Base-by-base conservation (phyloP, 2,888 invertebrate species). In the Platerodrilus igneus region DNA sequence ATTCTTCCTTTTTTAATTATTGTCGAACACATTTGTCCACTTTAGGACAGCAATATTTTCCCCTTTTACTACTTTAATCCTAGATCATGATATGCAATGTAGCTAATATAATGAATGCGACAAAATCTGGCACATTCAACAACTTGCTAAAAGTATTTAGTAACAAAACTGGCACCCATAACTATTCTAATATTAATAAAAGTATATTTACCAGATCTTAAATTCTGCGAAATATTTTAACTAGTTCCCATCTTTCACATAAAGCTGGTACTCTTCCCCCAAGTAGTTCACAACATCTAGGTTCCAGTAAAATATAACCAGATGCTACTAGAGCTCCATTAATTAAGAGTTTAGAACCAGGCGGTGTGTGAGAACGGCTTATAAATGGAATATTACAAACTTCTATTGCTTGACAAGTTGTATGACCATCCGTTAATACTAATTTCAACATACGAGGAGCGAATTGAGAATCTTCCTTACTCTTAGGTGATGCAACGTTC, bases 401-500 rank as follows among this genome's bases (percentile, higher is more conserved):
- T 69, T 93, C 92, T 41, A 93, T 68, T 6, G 82, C 92, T 57
- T 83, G 82, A 58, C 83, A 80, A 51, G 78, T 78, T 22, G 77
- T 76, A 60, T 84, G 83, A 1, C 94, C 93, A 71, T 94, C 94
- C 9, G 88, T 89, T 45, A 94, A 67, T 1, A 83, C 83, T 15
- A 94, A 62, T 61, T 88, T 90, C 37, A 92, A 69, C 77, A 94
- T 81, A 11, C 89, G 77, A 4, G 92, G 91, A 7, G 89, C 88
- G 42, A 76, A 74, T 47, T 77, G 78, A 4, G 86, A 87, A 48
- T 90, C 88, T 66, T 92, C 91, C 64, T 91, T 89, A 8, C 82
- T 81, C 70, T 93, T 94, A 3, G 94, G 93, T 17, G 91, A 90
- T 7, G 91, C 79, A 27, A 92, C 80, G 71, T 94, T 93, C 8